Evolutionary conservation across 2,113 vertebrate species (phyloP).

Genomic region (Oplegnathus fasciatus): DNA sequence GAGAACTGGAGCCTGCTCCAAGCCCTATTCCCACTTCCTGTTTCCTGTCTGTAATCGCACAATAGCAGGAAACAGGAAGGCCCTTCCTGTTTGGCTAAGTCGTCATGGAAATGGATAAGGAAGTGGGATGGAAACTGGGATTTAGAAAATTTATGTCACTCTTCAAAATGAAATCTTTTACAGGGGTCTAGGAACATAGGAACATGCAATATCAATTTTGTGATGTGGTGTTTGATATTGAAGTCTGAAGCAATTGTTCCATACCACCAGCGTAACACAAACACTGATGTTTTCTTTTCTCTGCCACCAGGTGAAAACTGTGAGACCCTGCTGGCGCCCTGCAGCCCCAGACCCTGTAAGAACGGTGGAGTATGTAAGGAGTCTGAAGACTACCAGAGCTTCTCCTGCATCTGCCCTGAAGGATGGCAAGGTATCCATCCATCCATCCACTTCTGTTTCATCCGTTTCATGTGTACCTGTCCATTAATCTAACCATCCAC

Average conservation of each 20-base stretch:
- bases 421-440: conserved; percentile 93
- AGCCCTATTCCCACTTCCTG: conserved; percentile 83
- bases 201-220: background rate
- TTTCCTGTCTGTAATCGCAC: conserved; percentile 86
- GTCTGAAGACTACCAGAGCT: conserved; percentile 93
- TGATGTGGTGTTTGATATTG: background rate
- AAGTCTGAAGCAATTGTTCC: background rate
- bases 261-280: background rate
- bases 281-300: conserved; percentile 24
- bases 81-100: conserved; percentile 89
- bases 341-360: conserved; percentile 90
- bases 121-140: conserved; percentile 84
- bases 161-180: conserved; percentile 8
- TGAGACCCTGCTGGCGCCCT: conserved; percentile 92
- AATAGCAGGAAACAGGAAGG: conserved; percentile 94
- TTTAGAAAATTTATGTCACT: conserved; percentile 42
- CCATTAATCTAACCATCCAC: background rate
- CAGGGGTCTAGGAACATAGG: background rate
- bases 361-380: conserved; percentile 91
- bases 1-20: conserved; percentile 77
- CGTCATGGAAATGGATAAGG: conserved; percentile 89
- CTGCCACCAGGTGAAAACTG: conserved; percentile 90
- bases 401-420: conserved; percentile 92
- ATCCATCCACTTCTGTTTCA: background rate
- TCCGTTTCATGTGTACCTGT: background rate